Evolutionary conservation across 2,797 vertebrate genomes (phyloP), one percentile per base, ranked within the genome.

Genomic region (Microtus californicus): DNA sequence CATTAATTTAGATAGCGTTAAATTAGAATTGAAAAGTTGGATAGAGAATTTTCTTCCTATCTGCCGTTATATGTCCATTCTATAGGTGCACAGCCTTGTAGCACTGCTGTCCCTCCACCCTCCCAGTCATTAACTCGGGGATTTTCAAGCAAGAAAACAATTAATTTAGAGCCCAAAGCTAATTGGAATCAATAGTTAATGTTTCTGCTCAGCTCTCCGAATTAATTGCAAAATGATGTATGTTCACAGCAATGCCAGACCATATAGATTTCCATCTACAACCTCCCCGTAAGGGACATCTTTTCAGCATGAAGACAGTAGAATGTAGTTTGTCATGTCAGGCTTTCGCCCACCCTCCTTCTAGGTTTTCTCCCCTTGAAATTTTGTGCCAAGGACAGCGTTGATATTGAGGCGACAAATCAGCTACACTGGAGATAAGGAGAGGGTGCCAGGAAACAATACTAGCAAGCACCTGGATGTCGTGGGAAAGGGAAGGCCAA

Each of bases 151-250:
- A 97, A 96, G 87, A 96, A 98, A 98, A 96, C 89, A 96, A 98
- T 98, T 98, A 96, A 97, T 98, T 97, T 96, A 93, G 95, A 93
- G 96, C 89, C 97, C 83, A 92, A 89, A 98, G 95, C 87, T 98
- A 97, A 98, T 96, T 98, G 97, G 87, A 98, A 98, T 98, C 96
- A 94, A 98, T 98, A 97, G 71, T 96, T 97, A 97, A 96, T 96
- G 94, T 97, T 95, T 96, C 97, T 97, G 67, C 69, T 98, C 90
- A 97, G 78, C 65, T 95, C 94, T 98, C 69, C 73, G 81, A 97
- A 97, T 98, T 98, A 98, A 98, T 98, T 98, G 96, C 45, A 45
- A 98, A 98, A 98, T 98, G 98, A 98, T 98, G 19, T 97, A 98
- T 98, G 56, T 5, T 95, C 90, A 11, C 45, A 59, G 15, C 89